These are phyloP conservation scores for Anguilla marmorata DNA, from an alignment of 2,797 vertebrate genomes.

Conservation along the genomic window DNA sequence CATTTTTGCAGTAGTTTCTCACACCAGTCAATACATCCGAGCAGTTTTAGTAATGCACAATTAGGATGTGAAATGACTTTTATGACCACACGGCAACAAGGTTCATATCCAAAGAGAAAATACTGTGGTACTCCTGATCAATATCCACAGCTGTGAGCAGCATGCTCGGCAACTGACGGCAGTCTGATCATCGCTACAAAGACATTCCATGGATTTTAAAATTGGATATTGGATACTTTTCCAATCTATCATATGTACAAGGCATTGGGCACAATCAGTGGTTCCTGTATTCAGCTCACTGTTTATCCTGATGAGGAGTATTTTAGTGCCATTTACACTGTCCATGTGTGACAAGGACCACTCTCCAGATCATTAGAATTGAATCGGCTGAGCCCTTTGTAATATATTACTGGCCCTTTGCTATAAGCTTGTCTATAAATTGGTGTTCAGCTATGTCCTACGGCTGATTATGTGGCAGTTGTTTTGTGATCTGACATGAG, in stretches of 20 bases:
- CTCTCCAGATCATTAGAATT: slow-evolving; percentile 18
- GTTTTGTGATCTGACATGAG: neutral
- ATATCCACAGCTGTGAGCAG: slow-evolving; percentile 6
- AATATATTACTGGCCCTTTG: neutral
- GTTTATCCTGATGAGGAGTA: neutral
- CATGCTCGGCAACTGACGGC: neutral
- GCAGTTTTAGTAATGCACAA: neutral
- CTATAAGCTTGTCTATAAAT: neutral
- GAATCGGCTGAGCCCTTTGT: slow-evolving; percentile 1
- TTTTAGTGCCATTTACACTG: neutral
- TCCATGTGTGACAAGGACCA: slow-evolving; percentile 9
- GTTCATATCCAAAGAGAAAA: neutral
- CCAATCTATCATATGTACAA: neutral
- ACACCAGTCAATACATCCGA: neutral
- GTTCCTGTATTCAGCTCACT: neutral
- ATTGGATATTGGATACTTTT: neutral
- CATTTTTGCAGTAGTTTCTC: neutral
- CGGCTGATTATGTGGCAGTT: neutral
- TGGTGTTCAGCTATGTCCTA: too few relatives aligned
- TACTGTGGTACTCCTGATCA: slow-evolving; percentile 9
- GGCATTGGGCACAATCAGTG: neutral
- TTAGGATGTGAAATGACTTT: neutral
- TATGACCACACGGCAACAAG: neutral
- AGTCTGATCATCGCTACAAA: slow-evolving; percentile 19
- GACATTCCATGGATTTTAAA: slow-evolving; percentile 2